Evolutionary conservation across 2,797 vertebrate species (phyloP), one percentile per base, ranked within the genome.

Genomic region (Gobionotothen gibberifrons): DNA sequence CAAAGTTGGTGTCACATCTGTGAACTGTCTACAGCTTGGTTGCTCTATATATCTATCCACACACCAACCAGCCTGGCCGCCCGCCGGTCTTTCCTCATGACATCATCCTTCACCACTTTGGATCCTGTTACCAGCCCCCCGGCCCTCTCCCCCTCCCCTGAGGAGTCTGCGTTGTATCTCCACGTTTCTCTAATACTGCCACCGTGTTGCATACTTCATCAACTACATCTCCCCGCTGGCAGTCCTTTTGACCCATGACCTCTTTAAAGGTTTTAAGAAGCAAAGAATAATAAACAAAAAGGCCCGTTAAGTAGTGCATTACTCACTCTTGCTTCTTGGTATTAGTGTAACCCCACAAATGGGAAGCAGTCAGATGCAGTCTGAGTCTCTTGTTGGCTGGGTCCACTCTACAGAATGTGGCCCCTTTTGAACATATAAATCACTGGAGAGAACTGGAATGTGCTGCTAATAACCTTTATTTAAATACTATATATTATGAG

Each of bases 251-350:
- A 93, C 88, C 92, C 39, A 1, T 86, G 90, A 90, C 84, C 85
- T 76, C 74, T 84, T 83, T 85, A 82, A 92, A 81, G 57, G 67
- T 84, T 84, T 26, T 65, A 77, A 81, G 76, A 85, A 92, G 80
- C 44, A 84, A 87, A 89, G 80, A 82, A 91, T 76, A 90, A 90
- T 80, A 91, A 87, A 85, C 84, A 85, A 85, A 26, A 90, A 84
- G 55, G 56, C n/a, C 19, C 0, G 5, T 63, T 77, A 79, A 86
- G 75, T 14, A 60, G 62, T 43, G 61, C 53, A 74, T 81, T 76
- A 80, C 62, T 89, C 70, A 69, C 40, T 61, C 26, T 12, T 58
- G 48, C 44, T 56, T 66, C 42, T 59, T 62, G 42, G 70, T 72
- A 51, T 79, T 70, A 29, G 55, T 64, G 43, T 42, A 73, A 74